A percentile compares a stretch with the other conserved stretches of the same genome.
phyloP scores from a whole-genome alignment of 2,797 vertebrate species.

The Ibycter americanus region DNA sequence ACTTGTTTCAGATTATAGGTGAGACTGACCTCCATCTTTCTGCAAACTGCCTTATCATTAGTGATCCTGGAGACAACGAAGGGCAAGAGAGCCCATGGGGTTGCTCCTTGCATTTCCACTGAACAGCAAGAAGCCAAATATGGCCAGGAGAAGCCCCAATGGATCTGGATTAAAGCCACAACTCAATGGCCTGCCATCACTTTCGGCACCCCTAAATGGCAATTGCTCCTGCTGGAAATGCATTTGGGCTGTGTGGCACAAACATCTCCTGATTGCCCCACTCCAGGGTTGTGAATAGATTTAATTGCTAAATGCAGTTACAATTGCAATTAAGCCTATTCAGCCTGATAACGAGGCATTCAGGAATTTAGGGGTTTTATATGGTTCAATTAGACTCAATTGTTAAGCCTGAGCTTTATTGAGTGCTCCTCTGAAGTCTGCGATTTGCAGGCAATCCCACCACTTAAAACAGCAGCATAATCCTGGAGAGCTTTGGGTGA shows the following conservation, averaged over 20 bases:
- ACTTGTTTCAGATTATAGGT: not conserved
- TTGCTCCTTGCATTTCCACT: not conserved
- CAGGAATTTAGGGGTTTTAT: not conserved
- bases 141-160: rapidly evolving
- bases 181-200: not conserved
- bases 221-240: not conserved
- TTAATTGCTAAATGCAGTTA: not conserved
- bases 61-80: not conserved
- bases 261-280: not conserved
- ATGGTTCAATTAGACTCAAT: not conserved
- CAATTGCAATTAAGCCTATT: constrained; percentile 21
- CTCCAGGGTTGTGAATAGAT: not conserved
- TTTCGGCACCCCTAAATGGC: not conserved
- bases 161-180: not conserved
- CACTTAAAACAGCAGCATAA: rapidly evolving
- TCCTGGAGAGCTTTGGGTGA: not conserved
- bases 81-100: not conserved
- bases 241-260: not conserved
- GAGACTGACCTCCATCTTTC: not conserved
- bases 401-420: not conserved
- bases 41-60: not conserved
- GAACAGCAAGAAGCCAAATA: not conserved
- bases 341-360: not conserved
- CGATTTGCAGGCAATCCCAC: not conserved
- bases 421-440: not conserved